Percentiles rank a stretch among this genome's conserved stretches.
Evolutionary conservation across 2,113 vertebrate species (phyloP).

Genomic region (Puntigrus tetrazona): DNA sequence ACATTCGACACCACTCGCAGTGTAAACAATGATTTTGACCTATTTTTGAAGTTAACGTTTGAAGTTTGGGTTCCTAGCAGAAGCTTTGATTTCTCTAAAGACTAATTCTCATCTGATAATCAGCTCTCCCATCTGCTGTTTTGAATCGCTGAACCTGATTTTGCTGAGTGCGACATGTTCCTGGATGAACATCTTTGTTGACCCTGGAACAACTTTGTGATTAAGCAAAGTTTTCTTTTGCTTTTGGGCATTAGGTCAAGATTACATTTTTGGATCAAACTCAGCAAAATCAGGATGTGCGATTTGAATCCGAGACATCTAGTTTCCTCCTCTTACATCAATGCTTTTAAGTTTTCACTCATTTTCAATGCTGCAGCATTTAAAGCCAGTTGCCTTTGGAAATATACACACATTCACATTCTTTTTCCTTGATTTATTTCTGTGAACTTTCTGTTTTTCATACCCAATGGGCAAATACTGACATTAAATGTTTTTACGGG

Average conservation of each 20-base stretch:
- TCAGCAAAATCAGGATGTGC: too few species aligned
- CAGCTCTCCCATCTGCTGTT: not conserved
- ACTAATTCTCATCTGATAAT: not conserved
- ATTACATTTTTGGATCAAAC: too few species aligned
- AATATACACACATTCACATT: not conserved
- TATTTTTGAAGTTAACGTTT: constrained; percentile 10
- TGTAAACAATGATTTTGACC: constrained; percentile 12
- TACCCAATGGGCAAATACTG: not conserved
- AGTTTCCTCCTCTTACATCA: not conserved
- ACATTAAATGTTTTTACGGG: not conserved
- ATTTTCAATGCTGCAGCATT: not conserved
- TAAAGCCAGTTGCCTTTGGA: not conserved
- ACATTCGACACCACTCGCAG: not conserved
- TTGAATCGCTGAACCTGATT: too few species aligned
- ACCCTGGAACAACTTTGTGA: too few species aligned
- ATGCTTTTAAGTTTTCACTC: not conserved
- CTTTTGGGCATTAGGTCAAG: too few species aligned
- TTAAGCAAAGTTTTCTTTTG: too few species aligned
- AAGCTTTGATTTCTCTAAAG: not conserved
- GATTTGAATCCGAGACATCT: too few species aligned
- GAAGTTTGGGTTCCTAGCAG: not conserved
- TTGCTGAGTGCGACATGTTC: too few species aligned
- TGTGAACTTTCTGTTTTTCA: not conserved
- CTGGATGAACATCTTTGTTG: too few species aligned
- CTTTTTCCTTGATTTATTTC: not conserved